Percentiles rank a stretch among this genome's conserved stretches.
Conservation (phyloP, 1,140 invertebrate genomes). For the Cydia strobilella region DNA sequence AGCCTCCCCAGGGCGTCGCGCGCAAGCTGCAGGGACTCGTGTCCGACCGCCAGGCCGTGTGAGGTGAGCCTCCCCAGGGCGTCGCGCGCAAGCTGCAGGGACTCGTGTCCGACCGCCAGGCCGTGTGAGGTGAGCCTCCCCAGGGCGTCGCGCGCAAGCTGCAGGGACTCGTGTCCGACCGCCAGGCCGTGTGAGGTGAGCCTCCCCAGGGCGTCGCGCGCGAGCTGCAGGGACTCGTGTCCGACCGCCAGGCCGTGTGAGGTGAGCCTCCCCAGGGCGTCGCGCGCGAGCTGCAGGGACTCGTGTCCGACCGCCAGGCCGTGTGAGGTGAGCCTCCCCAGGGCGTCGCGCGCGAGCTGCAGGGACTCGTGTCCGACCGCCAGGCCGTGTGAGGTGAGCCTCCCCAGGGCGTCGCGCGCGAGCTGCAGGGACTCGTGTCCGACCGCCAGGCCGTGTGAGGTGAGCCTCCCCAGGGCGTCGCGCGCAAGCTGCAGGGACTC, state of each 20-base stretch:
- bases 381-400: constrained; percentile 61
- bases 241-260: constrained; percentile 66
- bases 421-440: constrained; percentile 69
- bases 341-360: constrained; percentile 16
- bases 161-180: constrained; percentile 69
- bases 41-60: constrained; percentile 67
- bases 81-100: too few relatives aligned
- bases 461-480: too few relatives aligned
- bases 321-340: too few relatives aligned
- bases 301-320: too few relatives aligned
- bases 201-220: too few relatives aligned
- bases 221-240: constrained; percentile 25
- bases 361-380: constrained; percentile 31
- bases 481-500: neutral
- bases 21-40: neutral
- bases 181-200: constrained; percentile 68
- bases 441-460: constrained; percentile 70
- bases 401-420: constrained; percentile 50
- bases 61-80: too few relatives aligned
- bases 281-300: too few relatives aligned
- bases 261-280: too few relatives aligned
- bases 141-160: constrained; percentile 58
- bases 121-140: too few relatives aligned
- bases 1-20: too few relatives aligned
- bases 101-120: constrained; percentile 32